These are phyloP conservation scores for Pararge aegeria DNA, from an alignment of 1,140 invertebrate species.

Conservation along the genomic window DNA sequence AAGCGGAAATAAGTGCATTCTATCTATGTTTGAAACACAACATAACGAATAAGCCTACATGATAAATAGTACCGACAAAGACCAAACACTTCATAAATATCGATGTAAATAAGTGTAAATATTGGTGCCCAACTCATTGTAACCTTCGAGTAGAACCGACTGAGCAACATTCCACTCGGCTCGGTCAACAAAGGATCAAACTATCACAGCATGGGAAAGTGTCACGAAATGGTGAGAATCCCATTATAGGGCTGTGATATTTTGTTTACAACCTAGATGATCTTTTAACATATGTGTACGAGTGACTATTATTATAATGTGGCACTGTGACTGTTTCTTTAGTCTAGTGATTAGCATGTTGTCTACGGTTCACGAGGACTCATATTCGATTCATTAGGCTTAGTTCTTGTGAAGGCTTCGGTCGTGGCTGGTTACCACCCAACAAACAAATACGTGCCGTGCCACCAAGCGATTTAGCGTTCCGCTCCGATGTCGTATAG, in stretches of 20 bases:
- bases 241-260: constrained; percentile 24
- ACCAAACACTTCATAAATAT: constrained; percentile 26
- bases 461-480: too few relatives aligned
- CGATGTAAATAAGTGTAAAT: constrained; percentile 32
- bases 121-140: constrained; percentile 26
- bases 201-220: constrained; percentile 28
- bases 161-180: constrained; percentile 26
- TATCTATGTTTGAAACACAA: not conserved
- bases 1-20: too few relatives aligned
- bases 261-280: constrained; percentile 23
- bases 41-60: not conserved
- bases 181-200: constrained; percentile 32
- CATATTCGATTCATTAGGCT: too few relatives aligned
- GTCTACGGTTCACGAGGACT: too few relatives aligned
- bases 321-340: too few relatives aligned
- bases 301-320: not conserved
- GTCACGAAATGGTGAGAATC: constrained; percentile 16
- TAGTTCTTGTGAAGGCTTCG: too few relatives aligned
- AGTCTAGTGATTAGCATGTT: too few relatives aligned
- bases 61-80: constrained; percentile 17
- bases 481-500: too few relatives aligned
- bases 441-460: too few relatives aligned
- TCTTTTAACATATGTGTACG: not conserved
- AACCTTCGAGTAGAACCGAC: constrained; percentile 28
- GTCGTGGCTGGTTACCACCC: too few relatives aligned